Evolutionary conservation across 2,113 vertebrate genomes (phyloP), one percentile per base, ranked within the genome.

Genomic region (Epinephelus cyanopodus): DNA sequence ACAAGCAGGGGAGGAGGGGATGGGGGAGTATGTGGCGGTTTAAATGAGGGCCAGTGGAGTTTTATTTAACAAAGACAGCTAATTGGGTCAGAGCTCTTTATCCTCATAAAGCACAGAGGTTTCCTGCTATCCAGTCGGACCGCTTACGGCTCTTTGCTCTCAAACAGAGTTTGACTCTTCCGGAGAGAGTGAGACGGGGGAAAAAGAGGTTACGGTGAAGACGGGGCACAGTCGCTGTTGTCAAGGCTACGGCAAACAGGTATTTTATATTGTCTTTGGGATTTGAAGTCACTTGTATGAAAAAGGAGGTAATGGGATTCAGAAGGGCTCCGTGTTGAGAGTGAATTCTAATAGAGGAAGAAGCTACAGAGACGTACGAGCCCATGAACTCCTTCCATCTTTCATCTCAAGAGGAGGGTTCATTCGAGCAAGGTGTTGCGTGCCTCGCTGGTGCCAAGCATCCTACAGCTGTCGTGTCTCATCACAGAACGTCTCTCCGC

Each of bases 1-100:
- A 93, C 86, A 93, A 81, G 75, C 54, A 25, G 63, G 53, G 63
- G 77, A 48, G 69, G 71, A 63, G 48, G 45, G 17, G 65, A 45
- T 2, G 48, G 62, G 27, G 13, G 65, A 15, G 10, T 57, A 29
- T 60, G 74, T 74, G 82, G 72, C 19, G 53, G 76, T 88, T 90
- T 84, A 93, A 93, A 89, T 56, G 69, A 88, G 86, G 85, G 73
- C 82, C 70, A 56, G 81, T 80, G 66, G 76, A 88, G 82, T 91
- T 90, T 92, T 93, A 91, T 91, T 94, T 92, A 93, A 94, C 88
- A 90, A 90, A 89, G 87, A 80, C 60, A 77, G 87, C 83, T 95
- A 92, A 95, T 93, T 94, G 85, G 92, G 92, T 94, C 88, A 91
- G 74, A 87, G 87, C 84, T 79, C 78, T 68, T 91, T 87, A 84